Conservation (phyloP, 2,797 vertebrate genomes). For the Distichodus sexfasciatus region DNA sequence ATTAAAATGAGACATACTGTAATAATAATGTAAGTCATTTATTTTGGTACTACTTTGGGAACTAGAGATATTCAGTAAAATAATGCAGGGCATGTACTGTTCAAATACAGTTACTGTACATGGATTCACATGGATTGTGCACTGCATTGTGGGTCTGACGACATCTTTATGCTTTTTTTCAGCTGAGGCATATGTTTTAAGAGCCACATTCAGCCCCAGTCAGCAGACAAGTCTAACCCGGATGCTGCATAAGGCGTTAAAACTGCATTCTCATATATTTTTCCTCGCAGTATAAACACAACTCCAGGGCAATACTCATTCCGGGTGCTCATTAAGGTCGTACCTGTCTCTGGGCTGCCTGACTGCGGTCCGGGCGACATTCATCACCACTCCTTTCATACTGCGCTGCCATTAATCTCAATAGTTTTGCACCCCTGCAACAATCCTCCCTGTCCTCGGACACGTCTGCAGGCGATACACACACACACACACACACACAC, state of each 20-base stretch:
- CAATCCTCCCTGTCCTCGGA: not conserved
- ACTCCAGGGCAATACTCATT: conserved; percentile 5
- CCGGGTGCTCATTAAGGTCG: not conserved
- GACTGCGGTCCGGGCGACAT: conserved; percentile 2
- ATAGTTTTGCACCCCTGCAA: conserved; percentile 13
- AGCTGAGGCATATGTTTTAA: not conserved
- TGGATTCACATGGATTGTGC: too few species aligned
- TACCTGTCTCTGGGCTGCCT: not conserved
- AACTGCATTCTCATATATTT: not conserved
- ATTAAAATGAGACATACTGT: not conserved
- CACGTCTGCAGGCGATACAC: not conserved
- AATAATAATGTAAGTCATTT: too few species aligned
- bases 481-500: not conserved
- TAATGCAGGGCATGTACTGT: too few species aligned
- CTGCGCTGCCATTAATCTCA: conserved; percentile 32
- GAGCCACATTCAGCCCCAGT: not conserved
- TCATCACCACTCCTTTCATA: not conserved
- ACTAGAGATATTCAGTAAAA: too few species aligned
- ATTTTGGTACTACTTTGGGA: too few species aligned
- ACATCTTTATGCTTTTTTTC: too few species aligned
- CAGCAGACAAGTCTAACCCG: not conserved
- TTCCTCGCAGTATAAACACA: not conserved
- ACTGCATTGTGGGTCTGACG: too few species aligned
- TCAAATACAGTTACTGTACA: too few species aligned
- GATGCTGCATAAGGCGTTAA: not conserved